phyloP scores from a whole-genome alignment of 2,888 invertebrate genomes.

The Thumatha senex region DNA sequence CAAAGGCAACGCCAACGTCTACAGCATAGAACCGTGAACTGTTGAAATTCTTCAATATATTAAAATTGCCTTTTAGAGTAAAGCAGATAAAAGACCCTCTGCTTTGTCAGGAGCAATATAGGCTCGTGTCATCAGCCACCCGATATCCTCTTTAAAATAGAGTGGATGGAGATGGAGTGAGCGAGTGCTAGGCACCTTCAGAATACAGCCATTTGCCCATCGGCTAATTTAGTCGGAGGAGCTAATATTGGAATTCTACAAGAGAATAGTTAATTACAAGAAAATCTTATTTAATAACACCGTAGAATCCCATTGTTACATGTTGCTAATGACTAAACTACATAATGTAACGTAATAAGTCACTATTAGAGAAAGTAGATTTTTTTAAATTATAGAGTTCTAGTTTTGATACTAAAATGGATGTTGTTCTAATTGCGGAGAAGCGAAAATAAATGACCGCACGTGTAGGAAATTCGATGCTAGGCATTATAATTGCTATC shows the following conservation, averaged over 20 bases:
- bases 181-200: no score
- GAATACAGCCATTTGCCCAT: no score
- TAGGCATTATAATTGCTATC: constrained; percentile 1
- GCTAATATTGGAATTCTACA: neutral
- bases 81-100: no score
- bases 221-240: no score
- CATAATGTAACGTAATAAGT: constrained; percentile 29
- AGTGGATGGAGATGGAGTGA: no score
- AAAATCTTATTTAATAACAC: constrained; percentile 24
- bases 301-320: constrained; percentile 6
- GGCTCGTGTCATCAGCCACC: no score
- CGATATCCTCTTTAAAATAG: no score
- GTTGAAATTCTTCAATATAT: no score
- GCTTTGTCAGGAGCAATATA: no score
- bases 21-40: no score
- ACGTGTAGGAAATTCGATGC: neutral
- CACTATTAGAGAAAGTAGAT: constrained; percentile 24
- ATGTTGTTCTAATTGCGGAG: constrained; percentile 8
- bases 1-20: no score
- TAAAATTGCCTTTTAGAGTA: no score
- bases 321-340: constrained; percentile 12
- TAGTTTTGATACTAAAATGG: constrained; percentile 10
- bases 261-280: constrained; percentile 7
- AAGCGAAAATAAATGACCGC: constrained; percentile 2
- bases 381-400: constrained; percentile 29